Base-by-base conservation (phyloP, 2,797 vertebrate species). In the Agapornis canus region DNA sequence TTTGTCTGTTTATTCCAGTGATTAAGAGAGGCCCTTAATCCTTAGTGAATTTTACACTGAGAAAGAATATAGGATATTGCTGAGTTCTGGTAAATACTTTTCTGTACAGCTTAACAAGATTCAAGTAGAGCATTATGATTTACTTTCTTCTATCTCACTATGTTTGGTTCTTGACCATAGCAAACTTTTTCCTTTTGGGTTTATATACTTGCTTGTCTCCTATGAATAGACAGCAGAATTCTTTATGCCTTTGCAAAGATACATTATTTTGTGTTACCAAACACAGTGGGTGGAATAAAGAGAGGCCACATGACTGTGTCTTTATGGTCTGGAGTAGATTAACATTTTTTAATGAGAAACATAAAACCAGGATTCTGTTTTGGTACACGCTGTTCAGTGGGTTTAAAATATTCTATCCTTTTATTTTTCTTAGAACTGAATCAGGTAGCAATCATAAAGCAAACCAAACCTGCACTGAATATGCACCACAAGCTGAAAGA, bases 301-400 rank as follows among this genome's bases (percentile, higher is more conserved):
- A 82, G 84, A 57, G 69, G 45, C 14, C 39, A 31, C n/a, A 13
- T 81, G 45, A 13, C 23, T 82, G 13, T 65, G 43, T 27, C 78
- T 92, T 90, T 71, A 37, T 65, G 51, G 56, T 79, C 56, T 92
- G 96, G 93, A 95, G 25, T 20, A 90, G 64, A 88, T 90, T 56
- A 93, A 47, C 35, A 37, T 77, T 89, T 72, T 90, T 78, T 72
- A 94, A 95, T 95, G 59, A 88, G 88, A 96, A 96, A 63, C 92
- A 84, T 89, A 48, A 92, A 64, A 61, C 59, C 65, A 63, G 57
- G 27, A n/a, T 73, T 87, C 63, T 86, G 42, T 1, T 0, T 85
- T 83, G 27, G 86, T 86, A 92, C 84, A 78, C 0, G 2, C n/a
- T 89, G 87, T 94, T 94, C 89, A 52, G 76, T 86, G 52, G 40